Evolutionary conservation across 2,888 invertebrate genomes (phyloP), one percentile per base, ranked within the genome.

Genomic region (Lithophane semibrunnea): DNA sequence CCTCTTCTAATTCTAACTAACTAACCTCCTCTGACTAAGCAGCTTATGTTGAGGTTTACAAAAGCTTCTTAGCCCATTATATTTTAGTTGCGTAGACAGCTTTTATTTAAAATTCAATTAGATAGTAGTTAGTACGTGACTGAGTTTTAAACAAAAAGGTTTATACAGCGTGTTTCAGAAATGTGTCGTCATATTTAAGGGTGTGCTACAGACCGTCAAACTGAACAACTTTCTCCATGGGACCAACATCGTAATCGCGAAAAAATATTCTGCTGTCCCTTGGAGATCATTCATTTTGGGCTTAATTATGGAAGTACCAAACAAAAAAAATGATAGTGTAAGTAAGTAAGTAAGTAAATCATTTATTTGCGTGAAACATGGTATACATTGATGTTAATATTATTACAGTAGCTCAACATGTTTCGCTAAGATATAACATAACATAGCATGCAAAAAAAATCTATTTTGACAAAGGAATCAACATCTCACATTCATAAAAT

Each of bases 91-190:
- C 13, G 56, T 71, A 47, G 61, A 49, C n/a, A 47, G 42, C 37
- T 86, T 82, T 79, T 83, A 89, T 90, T 92, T 89, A 88, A 92
- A 90, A 93, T 93, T 93, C 91, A 89, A 92, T 92, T 90, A 91
- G 84, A 71, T 77, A 80, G 79, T 80, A 84, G 84, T 90, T 86
- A 84, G 84, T 88, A 91, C 92, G 92, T 93, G 92, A 89, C 88
- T 88, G 84, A 56, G 60, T 82, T 89, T 80, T 79, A 44, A 86
- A 79, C 61, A 81, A 82, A 79, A 80, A 75, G 13, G 47, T 56
- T 54, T 75, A 67, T 75, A 66, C 12, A 66, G 47, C 7, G 3
- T 47, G 47, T 66, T 2, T 18, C 9, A 44, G 3, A 65, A 44
- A 44, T 24, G 5, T 44, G 18, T 60, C 29, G 29, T 60, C 18